phyloP scores from a whole-genome alignment of 2,888 invertebrate species.

The Dysmachus trigonus region DNA sequence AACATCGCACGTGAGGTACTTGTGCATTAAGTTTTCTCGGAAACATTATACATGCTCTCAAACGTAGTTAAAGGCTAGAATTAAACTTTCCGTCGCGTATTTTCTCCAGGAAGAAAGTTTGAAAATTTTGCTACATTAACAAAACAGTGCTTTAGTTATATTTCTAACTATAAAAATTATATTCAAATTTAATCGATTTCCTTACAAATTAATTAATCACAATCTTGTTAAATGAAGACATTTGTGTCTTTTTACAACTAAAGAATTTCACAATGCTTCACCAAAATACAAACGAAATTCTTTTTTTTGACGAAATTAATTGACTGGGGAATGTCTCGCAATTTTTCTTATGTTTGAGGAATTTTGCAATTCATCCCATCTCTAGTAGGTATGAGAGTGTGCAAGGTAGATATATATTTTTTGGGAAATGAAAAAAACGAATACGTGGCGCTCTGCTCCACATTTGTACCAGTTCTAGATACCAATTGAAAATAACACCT shows the following conservation, averaged over 20 bases:
- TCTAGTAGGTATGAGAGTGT: background rate
- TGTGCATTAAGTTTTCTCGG: background rate
- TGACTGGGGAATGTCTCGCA: background rate
- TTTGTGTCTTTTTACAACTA: background rate
- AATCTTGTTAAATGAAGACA: background rate
- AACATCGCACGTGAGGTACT: background rate
- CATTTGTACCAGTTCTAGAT: conserved; percentile 14
- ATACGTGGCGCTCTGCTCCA: background rate
- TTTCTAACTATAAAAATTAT: background rate
- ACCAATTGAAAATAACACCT: conserved; percentile 25
- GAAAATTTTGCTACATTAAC: background rate
- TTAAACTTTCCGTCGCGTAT: background rate
- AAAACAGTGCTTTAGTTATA: background rate
- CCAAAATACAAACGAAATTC: background rate
- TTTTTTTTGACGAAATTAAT: background rate
- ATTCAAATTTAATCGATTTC: background rate
- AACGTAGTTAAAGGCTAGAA: background rate
- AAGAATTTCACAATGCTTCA: background rate
- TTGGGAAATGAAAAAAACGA: background rate
- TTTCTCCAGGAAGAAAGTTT: background rate
- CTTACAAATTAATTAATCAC: background rate
- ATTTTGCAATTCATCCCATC: conserved; percentile 8
- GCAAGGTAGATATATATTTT: background rate
- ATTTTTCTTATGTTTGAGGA: conserved; percentile 6
- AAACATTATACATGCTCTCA: background rate